Conservation (phyloP, 2,797 vertebrate species). For the Hirundo rustica region DNA sequence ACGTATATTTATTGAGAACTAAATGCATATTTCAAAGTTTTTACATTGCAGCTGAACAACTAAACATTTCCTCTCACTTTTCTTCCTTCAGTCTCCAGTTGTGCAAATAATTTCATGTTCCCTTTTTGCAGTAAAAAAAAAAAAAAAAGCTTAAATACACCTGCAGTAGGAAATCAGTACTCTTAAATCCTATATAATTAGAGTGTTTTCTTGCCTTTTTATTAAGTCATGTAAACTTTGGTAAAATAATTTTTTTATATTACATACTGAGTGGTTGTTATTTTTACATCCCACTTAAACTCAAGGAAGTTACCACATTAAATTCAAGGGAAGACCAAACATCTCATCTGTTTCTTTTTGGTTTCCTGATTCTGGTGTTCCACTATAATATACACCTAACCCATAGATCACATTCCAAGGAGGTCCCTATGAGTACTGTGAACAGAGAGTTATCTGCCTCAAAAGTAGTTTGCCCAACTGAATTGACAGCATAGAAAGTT, state of each 20-base stretch:
- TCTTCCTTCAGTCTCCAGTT: not conserved
- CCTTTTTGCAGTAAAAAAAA: not conserved
- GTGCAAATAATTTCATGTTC: not conserved
- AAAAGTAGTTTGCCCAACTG: not conserved
- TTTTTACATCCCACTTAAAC: not conserved
- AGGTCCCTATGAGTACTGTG: not conserved
- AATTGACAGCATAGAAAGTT: not conserved
- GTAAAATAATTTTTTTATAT: not conserved
- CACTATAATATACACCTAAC: not conserved
- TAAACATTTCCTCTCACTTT: not conserved
- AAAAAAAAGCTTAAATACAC: not conserved
- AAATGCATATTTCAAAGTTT: not conserved
- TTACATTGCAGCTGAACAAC: not conserved
- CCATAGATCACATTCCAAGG: not conserved
- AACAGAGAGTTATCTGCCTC: not conserved
- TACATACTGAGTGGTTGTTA: not conserved
- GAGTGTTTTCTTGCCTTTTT: not conserved
- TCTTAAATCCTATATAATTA: not conserved
- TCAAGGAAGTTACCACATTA: not conserved
- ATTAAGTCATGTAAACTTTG: not conserved
- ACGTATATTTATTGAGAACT: not conserved
- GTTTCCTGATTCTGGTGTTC: not conserved
- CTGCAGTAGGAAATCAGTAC: not conserved
- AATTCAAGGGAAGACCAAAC: not conserved
- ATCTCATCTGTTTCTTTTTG: not conserved